These are phyloP conservation scores for Intellagama lesueurii DNA, from an alignment of 2,797 vertebrate genomes.

Conservation along the genomic window DNA sequence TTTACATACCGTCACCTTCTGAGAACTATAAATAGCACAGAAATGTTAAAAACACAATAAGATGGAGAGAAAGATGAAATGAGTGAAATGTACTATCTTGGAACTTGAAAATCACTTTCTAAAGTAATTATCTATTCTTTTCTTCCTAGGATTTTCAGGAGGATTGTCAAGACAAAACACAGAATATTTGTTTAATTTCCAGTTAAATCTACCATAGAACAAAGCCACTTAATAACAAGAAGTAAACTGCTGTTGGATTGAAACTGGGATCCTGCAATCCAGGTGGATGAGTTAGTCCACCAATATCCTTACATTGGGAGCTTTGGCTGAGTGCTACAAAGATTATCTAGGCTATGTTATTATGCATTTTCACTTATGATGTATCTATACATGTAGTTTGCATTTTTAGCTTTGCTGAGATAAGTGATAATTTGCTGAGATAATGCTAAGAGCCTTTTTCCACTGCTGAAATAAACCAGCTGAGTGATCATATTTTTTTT, in stretches of 20 bases:
- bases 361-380: neutral
- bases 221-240: neutral
- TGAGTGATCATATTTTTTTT: no score
- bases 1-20: conserved; percentile 8
- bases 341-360: neutral
- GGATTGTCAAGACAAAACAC: neutral
- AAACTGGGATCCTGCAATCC: neutral
- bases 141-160: neutral
- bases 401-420: conserved; percentile 32
- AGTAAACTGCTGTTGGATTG: neutral
- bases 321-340: neutral
- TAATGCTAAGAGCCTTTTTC: neutral
- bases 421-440: neutral
- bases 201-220: conserved; percentile 14
- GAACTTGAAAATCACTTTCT: conserved; percentile 13
- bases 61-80: neutral
- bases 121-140: conserved; percentile 7
- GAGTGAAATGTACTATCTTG: conserved; percentile 5
- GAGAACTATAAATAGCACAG: conserved; percentile 32
- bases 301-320: neutral
- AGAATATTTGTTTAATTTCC: neutral
- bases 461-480: neutral
- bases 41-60: conserved; percentile 34
- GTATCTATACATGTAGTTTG: neutral
- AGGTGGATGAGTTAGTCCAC: neutral